Evolutionary conservation across 1,140 invertebrate genomes (phyloP), one percentile per base, ranked within the genome.

Genomic region (Aradophagus sp.): DNA sequence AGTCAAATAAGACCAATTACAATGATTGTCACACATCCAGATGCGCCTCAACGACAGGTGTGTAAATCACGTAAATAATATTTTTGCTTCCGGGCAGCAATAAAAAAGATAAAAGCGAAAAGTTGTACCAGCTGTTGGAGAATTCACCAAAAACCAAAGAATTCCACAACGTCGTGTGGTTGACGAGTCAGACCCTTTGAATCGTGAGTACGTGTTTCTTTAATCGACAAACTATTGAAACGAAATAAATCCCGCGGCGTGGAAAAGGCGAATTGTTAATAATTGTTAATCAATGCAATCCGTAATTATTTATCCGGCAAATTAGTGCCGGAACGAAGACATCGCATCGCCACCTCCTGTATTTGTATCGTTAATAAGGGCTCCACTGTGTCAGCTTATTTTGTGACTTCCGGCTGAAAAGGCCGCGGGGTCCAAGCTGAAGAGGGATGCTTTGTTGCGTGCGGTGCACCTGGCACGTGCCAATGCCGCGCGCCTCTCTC

Each of bases 381-480:
- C 68, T 56, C 65, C 75, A 73, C 75, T 77, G 69, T 78, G 74
- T 73, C 68, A 58, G 59, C 65, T 69, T 74, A 77, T 77, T 75
- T 76, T 79, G 74, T 75, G 77, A 82, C 82, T 82, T 83, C 81
- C 82, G 80, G 80, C 66, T 75, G 73, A 74, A 69, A 75, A 78
- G 75, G 73, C 73, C 62, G 58, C 56, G 47, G 62, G 47, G 65
- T 47, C 56, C 32, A 62, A 50, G 42, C 52, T 35, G 35, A 50
- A 83, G 76, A 82, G 77, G 80, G 79, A 74, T 74, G 78, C 80
- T 82, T 83, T 84, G 74, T 80, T 84, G 69, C 56, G 68, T 78
- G 63, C 75, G 77, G 78, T 82, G 77, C 82, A 83, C 81, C 82
- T 84, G 81, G 82, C 82, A 84, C 82, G 81, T 77, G 81, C 81